Percentiles rank a stretch among this genome's conserved stretches.
phyloP scores from a whole-genome alignment of 1,140 invertebrate species.

The Linepithema humile region DNA sequence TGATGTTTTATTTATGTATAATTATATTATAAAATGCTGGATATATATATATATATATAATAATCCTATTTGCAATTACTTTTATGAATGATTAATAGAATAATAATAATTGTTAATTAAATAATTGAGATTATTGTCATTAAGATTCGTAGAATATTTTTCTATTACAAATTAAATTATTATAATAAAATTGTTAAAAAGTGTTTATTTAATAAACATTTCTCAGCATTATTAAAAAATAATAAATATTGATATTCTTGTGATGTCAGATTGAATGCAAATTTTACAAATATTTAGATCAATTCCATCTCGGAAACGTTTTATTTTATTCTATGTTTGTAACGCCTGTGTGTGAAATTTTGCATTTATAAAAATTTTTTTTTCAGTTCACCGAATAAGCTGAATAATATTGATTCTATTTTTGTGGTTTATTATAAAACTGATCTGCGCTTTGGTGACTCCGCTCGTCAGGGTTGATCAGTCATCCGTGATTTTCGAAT shows the following conservation, averaged over 20 bases:
- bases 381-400: not conserved
- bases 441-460: not conserved
- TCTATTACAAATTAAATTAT: not conserved
- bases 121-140: not conserved
- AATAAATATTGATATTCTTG: not conserved
- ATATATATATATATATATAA: too few relatives aligned
- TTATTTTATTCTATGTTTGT: not conserved
- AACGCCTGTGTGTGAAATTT: not conserved
- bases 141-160: not conserved
- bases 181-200: not conserved
- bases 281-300: not conserved
- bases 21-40: too few relatives aligned
- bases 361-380: not conserved
- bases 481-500: conserved; percentile 45
- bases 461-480: not conserved
- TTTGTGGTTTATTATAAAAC: conserved; percentile 25
- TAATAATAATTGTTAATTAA: not conserved
- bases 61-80: not conserved
- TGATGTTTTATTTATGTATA: too few relatives aligned
- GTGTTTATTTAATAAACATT: not conserved
- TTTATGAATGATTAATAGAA: not conserved
- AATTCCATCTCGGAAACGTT: not conserved
- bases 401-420: not conserved
- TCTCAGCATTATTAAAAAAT: too few relatives aligned
- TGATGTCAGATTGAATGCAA: not conserved